These are phyloP conservation scores for Epizoanthus stellaris DNA, from an alignment of 92 coral and sea anemone genomes.

Conservation along the genomic window DNA sequence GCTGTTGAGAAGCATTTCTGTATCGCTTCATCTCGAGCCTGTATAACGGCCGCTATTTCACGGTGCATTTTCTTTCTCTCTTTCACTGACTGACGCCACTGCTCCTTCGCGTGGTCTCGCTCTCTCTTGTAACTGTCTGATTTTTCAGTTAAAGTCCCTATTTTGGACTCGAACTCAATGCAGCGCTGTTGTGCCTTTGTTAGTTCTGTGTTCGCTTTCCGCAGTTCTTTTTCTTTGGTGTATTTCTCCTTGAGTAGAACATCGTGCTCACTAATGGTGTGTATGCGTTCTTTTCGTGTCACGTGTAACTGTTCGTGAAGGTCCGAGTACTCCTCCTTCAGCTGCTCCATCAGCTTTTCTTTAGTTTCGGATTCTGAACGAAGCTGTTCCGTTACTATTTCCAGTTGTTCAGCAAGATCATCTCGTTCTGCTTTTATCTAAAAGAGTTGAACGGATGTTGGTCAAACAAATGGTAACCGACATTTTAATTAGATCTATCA, in stretches of 20 bases:
- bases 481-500: not conserved
- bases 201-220: slow-evolving; percentile 82
- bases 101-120: slow-evolving; percentile 92
- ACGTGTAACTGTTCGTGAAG: slow-evolving; percentile 72
- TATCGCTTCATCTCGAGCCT: slow-evolving; percentile 95
- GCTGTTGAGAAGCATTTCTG: slow-evolving; percentile 95
- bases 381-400: slow-evolving; percentile 54
- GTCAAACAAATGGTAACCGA: not conserved
- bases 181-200: slow-evolving; percentile 84
- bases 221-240: slow-evolving; percentile 68
- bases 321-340: slow-evolving; percentile 60
- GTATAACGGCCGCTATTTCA: slow-evolving; percentile 81
- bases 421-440: slow-evolving; percentile 90
- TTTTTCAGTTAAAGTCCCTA: slow-evolving; percentile 76
- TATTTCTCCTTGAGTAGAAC: slow-evolving; percentile 56
- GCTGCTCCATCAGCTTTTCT: slow-evolving; percentile 51
- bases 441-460: not conserved
- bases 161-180: slow-evolving; percentile 80
- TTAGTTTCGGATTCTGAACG: slow-evolving; percentile 70
- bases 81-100: slow-evolving; percentile 94
- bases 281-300: slow-evolving; percentile 68
- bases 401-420: slow-evolving; percentile 61
- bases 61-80: slow-evolving; percentile 90
- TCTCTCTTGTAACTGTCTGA: slow-evolving; percentile 78
- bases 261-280: slow-evolving; percentile 72